A percentile compares a stretch with the other conserved stretches of the same genome.
These are phyloP conservation scores for Oscheius sp. DNA, from an alignment of 2,888 invertebrate genomes.

Conservation along the genomic window DNA sequence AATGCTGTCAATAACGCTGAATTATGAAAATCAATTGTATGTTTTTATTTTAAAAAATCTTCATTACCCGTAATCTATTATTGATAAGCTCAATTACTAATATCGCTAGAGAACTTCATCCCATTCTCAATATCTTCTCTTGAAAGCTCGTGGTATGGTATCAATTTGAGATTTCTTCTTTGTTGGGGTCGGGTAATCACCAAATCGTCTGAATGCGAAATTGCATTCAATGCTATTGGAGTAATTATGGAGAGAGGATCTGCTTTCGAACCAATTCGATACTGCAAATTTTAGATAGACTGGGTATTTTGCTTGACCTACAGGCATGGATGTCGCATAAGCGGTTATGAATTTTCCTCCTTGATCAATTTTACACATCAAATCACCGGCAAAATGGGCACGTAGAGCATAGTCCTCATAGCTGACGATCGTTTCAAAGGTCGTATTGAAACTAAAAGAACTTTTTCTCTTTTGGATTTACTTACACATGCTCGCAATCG, in stretches of 20 bases:
- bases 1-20: constrained; percentile 37
- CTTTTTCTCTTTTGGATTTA: not conserved
- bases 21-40: constrained; percentile 5
- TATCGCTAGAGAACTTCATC: constrained; percentile 1
- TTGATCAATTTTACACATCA: constrained; percentile 53
- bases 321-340: constrained; percentile 35
- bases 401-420: constrained; percentile 45
- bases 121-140: constrained; percentile 21
- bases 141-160: constrained; percentile 26
- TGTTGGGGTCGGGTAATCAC: not conserved
- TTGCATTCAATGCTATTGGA: constrained; percentile 14
- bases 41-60: not conserved
- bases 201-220: not conserved
- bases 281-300: not conserved
- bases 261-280: not conserved
- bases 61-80: constrained; percentile 9
- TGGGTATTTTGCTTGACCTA: not conserved
- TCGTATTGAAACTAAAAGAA: constrained; percentile 42
- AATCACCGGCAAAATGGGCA: constrained; percentile 43
- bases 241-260: constrained; percentile 28
- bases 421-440: constrained; percentile 51
- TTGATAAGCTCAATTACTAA: not conserved
- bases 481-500: constrained; percentile 47
- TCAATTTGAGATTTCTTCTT: not conserved
- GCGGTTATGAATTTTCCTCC: constrained; percentile 34